A percentile compares a stretch with the other conserved stretches of the same genome.
These are phyloP conservation scores for Nothobranchius kuhntae DNA, from an alignment of 2,113 vertebrate genomes.

Conservation along the genomic window DNA sequence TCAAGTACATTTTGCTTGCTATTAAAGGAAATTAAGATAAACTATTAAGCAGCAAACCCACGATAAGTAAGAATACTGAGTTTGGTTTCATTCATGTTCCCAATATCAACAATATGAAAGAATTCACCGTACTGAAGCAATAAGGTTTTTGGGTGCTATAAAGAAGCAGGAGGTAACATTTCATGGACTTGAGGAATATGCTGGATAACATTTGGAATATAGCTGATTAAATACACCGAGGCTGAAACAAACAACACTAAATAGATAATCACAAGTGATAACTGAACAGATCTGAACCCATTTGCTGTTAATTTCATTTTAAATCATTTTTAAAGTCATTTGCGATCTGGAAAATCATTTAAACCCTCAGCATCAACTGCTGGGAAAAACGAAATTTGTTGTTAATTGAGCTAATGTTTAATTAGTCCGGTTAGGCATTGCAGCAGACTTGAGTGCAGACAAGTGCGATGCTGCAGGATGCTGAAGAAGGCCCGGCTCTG, in stretches of 20 bases:
- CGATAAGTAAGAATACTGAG: slow-evolving; percentile 80
- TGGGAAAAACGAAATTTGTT: slow-evolving; percentile 34
- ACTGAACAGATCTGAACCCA: slow-evolving; percentile 61
- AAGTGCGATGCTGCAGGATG: slow-evolving; percentile 14
- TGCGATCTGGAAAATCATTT: slow-evolving; percentile 32
- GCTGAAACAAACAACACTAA: slow-evolving; percentile 76
- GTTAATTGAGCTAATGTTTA: slow-evolving; percentile 24
- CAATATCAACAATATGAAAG: slow-evolving; percentile 69
- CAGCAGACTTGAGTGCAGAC: slow-evolving; percentile 67
- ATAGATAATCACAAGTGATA: slow-evolving; percentile 70
- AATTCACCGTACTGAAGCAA: slow-evolving; percentile 74
- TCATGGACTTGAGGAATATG: slow-evolving; percentile 77
- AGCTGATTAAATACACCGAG: slow-evolving; percentile 80
- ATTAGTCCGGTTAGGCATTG: slow-evolving; percentile 61
- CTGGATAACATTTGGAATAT: slow-evolving; percentile 81
- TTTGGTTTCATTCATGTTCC: slow-evolving; percentile 78
- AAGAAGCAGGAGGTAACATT: slow-evolving; percentile 80
- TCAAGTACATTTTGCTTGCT: slow-evolving; percentile 77
- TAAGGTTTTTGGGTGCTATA: slow-evolving; percentile 78
- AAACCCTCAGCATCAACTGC: slow-evolving; percentile 40
- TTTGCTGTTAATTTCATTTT: slow-evolving; percentile 30
- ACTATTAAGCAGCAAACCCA: slow-evolving; percentile 79
- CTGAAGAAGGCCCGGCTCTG: slow-evolving; percentile 53
- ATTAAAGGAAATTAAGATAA: slow-evolving; percentile 67
- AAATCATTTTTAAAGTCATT: slow-evolving; percentile 22